phyloP scores from a whole-genome alignment of 2,888 invertebrate species.

The Caenorhabditis sp. region DNA sequence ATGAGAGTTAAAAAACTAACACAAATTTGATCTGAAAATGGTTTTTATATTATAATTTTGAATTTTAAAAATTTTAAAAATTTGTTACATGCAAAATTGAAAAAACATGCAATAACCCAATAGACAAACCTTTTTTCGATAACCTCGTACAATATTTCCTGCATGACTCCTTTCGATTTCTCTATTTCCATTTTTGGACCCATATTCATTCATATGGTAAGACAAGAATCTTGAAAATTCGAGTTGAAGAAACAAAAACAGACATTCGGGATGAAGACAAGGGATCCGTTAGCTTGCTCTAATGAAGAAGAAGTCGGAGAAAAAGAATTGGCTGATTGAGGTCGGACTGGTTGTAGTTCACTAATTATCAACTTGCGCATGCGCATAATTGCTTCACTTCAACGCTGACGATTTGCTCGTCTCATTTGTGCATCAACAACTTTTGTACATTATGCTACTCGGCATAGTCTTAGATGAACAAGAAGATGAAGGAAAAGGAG shows the following conservation, averaged over 20 bases:
- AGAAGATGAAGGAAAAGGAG: slow-evolving; percentile 22
- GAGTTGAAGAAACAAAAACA: neutral
- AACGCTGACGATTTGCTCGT: slow-evolving; percentile 62
- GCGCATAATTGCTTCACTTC: slow-evolving; percentile 64
- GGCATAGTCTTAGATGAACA: slow-evolving; percentile 15
- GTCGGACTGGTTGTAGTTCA: slow-evolving; percentile 48
- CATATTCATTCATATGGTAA: slow-evolving; percentile 63
- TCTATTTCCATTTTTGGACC: slow-evolving; percentile 63
- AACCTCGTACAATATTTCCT: slow-evolving; percentile 69
- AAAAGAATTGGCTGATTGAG: slow-evolving; percentile 49
- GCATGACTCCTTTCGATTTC: slow-evolving; percentile 67
- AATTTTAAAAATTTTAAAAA: no score
- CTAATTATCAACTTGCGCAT: slow-evolving; percentile 66
- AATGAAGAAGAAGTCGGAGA: slow-evolving; percentile 31
- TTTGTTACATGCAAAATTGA: slow-evolving; percentile 5
- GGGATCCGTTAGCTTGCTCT: neutral
- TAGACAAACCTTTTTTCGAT: slow-evolving; percentile 69
- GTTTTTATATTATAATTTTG: no score
- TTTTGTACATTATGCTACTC: slow-evolving; percentile 43
- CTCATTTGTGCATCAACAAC: slow-evolving; percentile 63
- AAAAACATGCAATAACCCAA: slow-evolving; percentile 4
- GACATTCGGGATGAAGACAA: neutral
- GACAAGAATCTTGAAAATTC: slow-evolving; percentile 44
- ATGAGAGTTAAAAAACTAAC: neutral
- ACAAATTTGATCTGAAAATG: no score